These are phyloP conservation scores for Athene noctua DNA, from an alignment of 2,113 vertebrate genomes.

Conservation along the genomic window DNA sequence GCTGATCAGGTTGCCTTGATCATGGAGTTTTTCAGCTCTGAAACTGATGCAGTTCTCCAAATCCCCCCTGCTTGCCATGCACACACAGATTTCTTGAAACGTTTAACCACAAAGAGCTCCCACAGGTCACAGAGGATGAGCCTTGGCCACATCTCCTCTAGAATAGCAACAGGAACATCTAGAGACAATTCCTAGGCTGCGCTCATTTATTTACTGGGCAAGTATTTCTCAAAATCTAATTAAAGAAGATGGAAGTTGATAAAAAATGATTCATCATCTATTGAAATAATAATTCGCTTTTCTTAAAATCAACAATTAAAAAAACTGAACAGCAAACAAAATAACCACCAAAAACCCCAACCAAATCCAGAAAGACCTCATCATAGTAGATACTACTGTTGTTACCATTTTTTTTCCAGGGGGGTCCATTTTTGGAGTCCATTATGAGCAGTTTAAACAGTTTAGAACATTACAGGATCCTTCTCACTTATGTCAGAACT, in stretches of 20 bases:
- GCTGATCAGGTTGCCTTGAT: neutral
- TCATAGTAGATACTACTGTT: neutral
- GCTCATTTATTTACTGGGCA: neutral
- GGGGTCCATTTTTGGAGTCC: neutral
- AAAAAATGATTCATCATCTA: neutral
- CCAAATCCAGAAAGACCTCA: neutral
- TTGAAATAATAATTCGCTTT: neutral
- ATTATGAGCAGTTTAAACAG: neutral
- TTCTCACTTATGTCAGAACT: neutral
- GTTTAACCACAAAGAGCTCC: neutral
- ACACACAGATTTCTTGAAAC: neutral
- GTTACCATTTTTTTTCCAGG: neutral
- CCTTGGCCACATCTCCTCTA: neutral
- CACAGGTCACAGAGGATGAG: neutral
- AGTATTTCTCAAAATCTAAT: neutral
- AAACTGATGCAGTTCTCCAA: neutral
- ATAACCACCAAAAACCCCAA: neutral
- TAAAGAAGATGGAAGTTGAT: neutral
- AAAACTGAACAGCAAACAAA: neutral
- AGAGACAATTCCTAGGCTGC: neutral
- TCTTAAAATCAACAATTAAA: neutral
- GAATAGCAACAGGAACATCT: neutral
- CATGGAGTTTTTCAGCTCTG: neutral
- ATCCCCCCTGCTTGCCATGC: rapidly evolving
- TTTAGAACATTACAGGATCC: neutral